These are phyloP conservation scores for Rhea americana DNA, from an alignment of 2,113 vertebrate genomes.

Conservation along the genomic window DNA sequence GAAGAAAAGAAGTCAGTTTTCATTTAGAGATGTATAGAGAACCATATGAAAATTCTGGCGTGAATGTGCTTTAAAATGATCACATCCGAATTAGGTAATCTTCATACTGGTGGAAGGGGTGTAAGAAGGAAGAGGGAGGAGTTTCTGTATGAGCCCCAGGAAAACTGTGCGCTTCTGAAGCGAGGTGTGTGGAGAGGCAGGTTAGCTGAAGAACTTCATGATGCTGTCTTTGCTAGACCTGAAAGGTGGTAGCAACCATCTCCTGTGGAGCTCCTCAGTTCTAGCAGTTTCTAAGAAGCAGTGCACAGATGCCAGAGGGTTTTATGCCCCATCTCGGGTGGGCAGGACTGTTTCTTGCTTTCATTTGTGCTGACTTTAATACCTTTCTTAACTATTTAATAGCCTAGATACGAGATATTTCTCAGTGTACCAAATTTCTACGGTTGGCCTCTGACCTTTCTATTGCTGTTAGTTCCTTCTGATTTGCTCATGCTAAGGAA, in stretches of 20 bases:
- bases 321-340: background rate
- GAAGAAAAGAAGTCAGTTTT: rapidly evolving
- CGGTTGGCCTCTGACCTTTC: background rate
- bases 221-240: background rate
- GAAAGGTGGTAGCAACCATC: background rate
- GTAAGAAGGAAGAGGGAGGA: background rate
- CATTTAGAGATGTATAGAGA: background rate
- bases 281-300: background rate
- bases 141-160: background rate
- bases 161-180: background rate
- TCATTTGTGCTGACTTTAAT: background rate
- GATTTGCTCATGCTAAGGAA: background rate
- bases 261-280: background rate
- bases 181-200: background rate
- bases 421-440: background rate
- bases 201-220: background rate
- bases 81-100: background rate
- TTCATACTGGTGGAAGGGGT: background rate
- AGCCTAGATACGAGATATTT: background rate
- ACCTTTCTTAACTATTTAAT: background rate
- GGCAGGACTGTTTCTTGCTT: background rate
- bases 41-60: background rate
- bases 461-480: background rate
- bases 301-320: background rate
- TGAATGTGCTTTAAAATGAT: background rate